A percentile compares a stretch with the other conserved stretches of the same genome.
Evolutionary conservation across 2,113 vertebrate species (phyloP).

Genomic region (Callospermophilus lateralis): DNA sequence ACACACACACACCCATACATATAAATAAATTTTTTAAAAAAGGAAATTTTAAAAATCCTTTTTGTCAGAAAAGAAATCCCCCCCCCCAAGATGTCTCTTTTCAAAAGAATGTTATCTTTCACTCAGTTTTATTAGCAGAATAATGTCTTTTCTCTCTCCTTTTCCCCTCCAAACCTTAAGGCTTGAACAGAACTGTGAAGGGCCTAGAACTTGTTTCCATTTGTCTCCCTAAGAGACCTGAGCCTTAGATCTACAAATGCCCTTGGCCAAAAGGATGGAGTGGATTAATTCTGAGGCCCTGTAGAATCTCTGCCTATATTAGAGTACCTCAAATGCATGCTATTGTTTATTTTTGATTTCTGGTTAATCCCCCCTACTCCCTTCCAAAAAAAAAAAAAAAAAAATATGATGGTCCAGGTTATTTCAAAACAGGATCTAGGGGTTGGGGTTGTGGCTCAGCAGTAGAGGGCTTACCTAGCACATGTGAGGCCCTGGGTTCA

Average conservation of each 20-base stretch:
- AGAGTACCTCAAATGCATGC: background rate
- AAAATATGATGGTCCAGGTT: no score
- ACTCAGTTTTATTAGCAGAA: constrained; percentile 49
- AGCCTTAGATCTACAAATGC: background rate
- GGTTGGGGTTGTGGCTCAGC: no score
- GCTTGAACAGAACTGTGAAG: background rate
- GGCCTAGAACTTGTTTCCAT: constrained; percentile 4
- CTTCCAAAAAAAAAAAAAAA: no score
- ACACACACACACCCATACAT: no score
- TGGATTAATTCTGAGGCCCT: constrained; percentile 8
- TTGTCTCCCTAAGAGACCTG: background rate
- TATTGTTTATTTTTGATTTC: constrained; percentile 31
- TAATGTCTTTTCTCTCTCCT: constrained; percentile 10
- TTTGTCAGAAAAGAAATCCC: constrained; percentile 54
- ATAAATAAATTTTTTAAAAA: no score
- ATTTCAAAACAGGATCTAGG: no score
- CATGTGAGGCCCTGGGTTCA: no score
- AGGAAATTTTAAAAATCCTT: background rate
- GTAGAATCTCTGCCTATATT: background rate
- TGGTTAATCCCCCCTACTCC: no score
- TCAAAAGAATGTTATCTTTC: constrained; percentile 42
- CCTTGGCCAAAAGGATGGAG: constrained; percentile 5
- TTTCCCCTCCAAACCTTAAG: background rate
- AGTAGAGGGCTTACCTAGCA: no score
- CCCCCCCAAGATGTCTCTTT: background rate